Percentiles rank a stretch among this genome's conserved stretches.
These are phyloP conservation scores for Clupea harengus DNA, from an alignment of 2,113 vertebrate genomes.

Conservation along the genomic window DNA sequence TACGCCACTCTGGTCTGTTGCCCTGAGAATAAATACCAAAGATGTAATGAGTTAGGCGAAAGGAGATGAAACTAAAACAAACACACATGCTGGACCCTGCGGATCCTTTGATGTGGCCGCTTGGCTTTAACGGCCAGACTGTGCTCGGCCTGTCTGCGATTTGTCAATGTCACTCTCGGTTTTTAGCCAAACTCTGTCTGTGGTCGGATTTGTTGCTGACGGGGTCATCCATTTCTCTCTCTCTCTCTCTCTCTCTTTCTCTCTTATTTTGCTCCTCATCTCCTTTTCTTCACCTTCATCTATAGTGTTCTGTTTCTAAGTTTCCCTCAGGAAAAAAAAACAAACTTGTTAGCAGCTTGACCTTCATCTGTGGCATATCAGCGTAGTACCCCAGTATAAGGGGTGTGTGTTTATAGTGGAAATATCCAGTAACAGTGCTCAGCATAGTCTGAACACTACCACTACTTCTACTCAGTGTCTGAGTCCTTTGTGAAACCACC, in stretches of 20 bases:
- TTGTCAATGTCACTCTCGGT: slow-evolving; percentile 3
- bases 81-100: neutral
- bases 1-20: neutral
- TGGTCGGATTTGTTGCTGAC: neutral
- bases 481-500: neutral
- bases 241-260: neutral
- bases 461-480: neutral
- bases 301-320: no score
- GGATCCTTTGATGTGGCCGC: neutral
- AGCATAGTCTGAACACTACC: slow-evolving; percentile 6
- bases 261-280: no score
- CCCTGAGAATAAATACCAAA: neutral
- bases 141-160: neutral
- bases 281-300: no score
- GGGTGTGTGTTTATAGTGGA: slow-evolving; percentile 20
- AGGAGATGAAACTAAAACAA: slow-evolving; percentile 1
- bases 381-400: no score
- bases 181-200: neutral
- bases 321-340: no score
- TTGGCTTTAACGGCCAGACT: neutral
- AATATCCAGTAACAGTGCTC: neutral
- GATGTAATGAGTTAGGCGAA: neutral
- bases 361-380: no score
- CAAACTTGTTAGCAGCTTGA: neutral
- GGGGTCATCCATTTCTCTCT: neutral